These are phyloP conservation scores for Phyllotreta striolata DNA, from an alignment of 2,888 invertebrate species.

Conservation along the genomic window DNA sequence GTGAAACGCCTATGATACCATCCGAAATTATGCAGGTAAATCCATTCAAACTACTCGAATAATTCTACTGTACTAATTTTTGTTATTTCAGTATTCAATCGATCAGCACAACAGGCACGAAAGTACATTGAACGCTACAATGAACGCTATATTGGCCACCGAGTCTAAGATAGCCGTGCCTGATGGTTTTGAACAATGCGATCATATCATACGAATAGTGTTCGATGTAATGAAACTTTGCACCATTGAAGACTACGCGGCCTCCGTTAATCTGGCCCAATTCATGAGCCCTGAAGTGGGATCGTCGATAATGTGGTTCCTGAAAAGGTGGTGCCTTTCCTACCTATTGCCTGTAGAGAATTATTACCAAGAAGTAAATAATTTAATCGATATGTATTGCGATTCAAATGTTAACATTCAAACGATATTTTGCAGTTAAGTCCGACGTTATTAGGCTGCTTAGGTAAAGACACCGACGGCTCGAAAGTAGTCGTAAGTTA, in stretches of 20 bases:
- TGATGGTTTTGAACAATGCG: constrained; percentile 58
- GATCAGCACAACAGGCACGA: constrained; percentile 59
- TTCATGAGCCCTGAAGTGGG: constrained; percentile 83
- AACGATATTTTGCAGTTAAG: constrained; percentile 68
- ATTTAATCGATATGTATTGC: background rate
- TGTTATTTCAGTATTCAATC: constrained; percentile 57
- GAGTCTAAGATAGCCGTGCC: constrained; percentile 53
- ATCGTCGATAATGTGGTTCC: constrained; percentile 79
- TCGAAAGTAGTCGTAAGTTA: constrained; percentile 70
- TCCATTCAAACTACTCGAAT: background rate
- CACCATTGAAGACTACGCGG: constrained; percentile 76
- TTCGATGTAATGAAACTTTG: constrained; percentile 77
- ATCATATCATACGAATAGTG: constrained; percentile 69
- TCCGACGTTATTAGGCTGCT: constrained; percentile 67
- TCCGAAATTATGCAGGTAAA: constrained; percentile 65
- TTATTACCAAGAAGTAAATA: constrained; percentile 65
- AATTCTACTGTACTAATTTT: background rate
- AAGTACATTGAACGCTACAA: constrained; percentile 56
- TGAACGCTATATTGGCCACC: constrained; percentile 49
- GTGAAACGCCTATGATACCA: constrained; percentile 73
- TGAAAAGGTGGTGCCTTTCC: constrained; percentile 77
- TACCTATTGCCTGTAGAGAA: constrained; percentile 73
- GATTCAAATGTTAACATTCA: too few species aligned
- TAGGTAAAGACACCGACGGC: constrained; percentile 73
- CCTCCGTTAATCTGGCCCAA: constrained; percentile 71